phyloP scores from a whole-genome alignment of 2,797 vertebrate species.

The Gastrophryne carolinensis region DNA sequence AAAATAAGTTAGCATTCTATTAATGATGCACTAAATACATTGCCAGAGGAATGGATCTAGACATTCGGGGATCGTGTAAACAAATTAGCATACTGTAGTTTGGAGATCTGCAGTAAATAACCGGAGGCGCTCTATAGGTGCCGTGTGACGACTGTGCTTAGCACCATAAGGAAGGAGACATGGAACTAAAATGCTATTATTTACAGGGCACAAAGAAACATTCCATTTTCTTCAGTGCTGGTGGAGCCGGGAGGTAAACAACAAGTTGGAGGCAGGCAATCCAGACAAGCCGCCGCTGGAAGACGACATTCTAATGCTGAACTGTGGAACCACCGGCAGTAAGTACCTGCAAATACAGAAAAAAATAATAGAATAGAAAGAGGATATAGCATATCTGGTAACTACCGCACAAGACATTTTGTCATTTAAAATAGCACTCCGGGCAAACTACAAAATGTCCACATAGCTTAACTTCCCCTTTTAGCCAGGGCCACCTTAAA shows the following conservation, averaged over 20 bases:
- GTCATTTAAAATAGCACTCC: too few species aligned
- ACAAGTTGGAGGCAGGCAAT: slow-evolving; percentile 79
- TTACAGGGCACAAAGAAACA: slow-evolving; percentile 38
- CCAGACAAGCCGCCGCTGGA: slow-evolving; percentile 81
- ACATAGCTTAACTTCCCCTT: too few species aligned
- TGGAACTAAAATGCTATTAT: slow-evolving; percentile 59
- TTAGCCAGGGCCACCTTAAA: too few species aligned
- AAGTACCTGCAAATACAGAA: slow-evolving; percentile 82
- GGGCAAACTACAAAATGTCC: too few species aligned
- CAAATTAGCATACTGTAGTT: slow-evolving; percentile 69
- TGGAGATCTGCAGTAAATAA: slow-evolving; percentile 65
- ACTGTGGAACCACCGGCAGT: slow-evolving; percentile 91
- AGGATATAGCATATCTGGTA: background rate
- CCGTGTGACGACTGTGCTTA: slow-evolving; percentile 50
- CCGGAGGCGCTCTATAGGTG: slow-evolving; percentile 5
- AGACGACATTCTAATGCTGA: slow-evolving; percentile 88
- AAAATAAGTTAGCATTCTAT: slow-evolving; percentile 71
- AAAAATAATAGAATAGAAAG: too few species aligned
- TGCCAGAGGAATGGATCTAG: slow-evolving; percentile 59
- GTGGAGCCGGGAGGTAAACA: slow-evolving; percentile 84
- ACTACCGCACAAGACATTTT: too few species aligned
- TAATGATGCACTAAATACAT: slow-evolving; percentile 57
- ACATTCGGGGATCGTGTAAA: slow-evolving; percentile 72
- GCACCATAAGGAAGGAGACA: slow-evolving; percentile 60
- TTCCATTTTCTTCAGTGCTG: slow-evolving; percentile 78